These are phyloP conservation scores for Anhinga rufa DNA, from an alignment of 2,113 vertebrate genomes.

Conservation along the genomic window DNA sequence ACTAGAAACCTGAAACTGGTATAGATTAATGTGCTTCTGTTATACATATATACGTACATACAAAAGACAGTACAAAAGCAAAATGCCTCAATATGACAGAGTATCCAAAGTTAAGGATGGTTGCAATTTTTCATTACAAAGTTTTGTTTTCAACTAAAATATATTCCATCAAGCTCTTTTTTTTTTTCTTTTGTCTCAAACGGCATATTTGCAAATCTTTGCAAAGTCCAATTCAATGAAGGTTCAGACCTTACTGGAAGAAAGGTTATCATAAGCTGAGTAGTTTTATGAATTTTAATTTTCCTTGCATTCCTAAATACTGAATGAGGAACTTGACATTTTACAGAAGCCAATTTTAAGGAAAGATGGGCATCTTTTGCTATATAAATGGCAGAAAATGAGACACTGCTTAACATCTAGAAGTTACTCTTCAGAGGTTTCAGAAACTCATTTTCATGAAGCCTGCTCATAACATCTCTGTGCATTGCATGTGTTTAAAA, in stretches of 20 bases:
- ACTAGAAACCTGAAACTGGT: not conserved
- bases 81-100: not conserved
- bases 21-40: not conserved
- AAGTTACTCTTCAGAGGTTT: not conserved
- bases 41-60: not conserved
- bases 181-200: not conserved
- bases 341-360: not conserved
- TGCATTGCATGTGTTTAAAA: not conserved
- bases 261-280: not conserved
- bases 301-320: not conserved
- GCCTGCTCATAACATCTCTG: not conserved
- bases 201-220: not conserved
- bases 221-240: not conserved
- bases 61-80: not conserved
- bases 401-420: not conserved
- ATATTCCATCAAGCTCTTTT: not conserved
- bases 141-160: not conserved
- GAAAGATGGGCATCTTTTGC: not conserved
- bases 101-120: accelerated
- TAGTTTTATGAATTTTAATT: not conserved
- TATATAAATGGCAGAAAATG: not conserved
- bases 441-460: not conserved
- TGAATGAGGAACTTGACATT: not conserved
- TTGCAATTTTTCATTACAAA: not conserved
- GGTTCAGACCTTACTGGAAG: not conserved